A percentile compares a stretch with the other conserved stretches of the same genome.
Conservation (phyloP, 2,113 vertebrate species). For the Rattus norvegicus region DNA sequence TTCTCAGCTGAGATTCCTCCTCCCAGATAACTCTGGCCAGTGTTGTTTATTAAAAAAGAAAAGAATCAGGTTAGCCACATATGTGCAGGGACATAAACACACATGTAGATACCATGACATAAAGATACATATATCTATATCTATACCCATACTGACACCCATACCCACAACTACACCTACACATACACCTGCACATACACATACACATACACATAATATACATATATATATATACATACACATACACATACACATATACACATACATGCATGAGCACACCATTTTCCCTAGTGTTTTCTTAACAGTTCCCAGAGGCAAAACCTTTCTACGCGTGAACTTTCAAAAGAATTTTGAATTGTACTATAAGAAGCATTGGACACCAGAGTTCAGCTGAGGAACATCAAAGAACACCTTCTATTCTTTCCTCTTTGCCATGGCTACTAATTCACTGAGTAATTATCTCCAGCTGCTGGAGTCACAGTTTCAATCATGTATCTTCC, state of each 20-base stretch:
- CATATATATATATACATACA: not conserved
- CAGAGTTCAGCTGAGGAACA: not conserved
- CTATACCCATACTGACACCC: too few species aligned
- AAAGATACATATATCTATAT: not conserved
- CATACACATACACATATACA: too few species aligned
- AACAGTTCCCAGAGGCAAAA: not conserved
- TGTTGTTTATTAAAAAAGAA: not conserved
- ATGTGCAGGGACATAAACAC: not conserved
- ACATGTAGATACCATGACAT: not conserved
- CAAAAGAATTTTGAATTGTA: not conserved
- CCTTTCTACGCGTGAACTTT: not conserved
- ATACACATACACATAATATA: too few species aligned
- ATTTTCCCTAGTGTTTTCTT: not conserved
- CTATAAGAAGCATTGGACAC: not conserved
- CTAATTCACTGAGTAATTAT: not conserved
- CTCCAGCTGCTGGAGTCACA: not conserved
- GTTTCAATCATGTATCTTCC: not conserved
- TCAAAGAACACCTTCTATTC: not conserved
- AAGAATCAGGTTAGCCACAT: not conserved
- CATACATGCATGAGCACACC: not conserved
- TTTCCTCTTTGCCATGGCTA: not conserved
- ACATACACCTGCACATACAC: too few species aligned
- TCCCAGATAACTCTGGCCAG: not conserved
- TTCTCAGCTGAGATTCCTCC: not conserved
- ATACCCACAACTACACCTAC: too few species aligned